These are phyloP conservation scores for Drosophila planitibia DNA, from an alignment of 2,888 invertebrate species.

Conservation along the genomic window DNA sequence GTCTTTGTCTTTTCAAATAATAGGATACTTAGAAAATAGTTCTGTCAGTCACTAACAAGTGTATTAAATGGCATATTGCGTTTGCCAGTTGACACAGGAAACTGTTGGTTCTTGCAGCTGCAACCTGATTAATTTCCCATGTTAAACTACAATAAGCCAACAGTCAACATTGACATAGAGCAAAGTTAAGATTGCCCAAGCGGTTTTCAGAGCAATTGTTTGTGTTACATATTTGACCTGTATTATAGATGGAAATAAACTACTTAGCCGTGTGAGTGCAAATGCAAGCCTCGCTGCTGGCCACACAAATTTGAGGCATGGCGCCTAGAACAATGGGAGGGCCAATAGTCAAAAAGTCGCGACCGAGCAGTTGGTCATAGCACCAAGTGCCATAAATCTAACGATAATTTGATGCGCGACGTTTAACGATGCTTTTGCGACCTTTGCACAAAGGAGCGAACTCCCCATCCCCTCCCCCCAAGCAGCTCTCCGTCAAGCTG, in stretches of 20 bases:
- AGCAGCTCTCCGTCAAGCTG: background rate
- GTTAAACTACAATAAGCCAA: background rate
- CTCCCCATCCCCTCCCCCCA: background rate
- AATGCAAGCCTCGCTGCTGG: constrained; percentile 16
- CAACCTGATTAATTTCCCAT: background rate
- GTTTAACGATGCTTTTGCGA: constrained; percentile 56
- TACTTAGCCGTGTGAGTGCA: constrained; percentile 19
- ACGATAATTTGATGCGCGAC: constrained; percentile 64
- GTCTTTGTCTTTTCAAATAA: no score
- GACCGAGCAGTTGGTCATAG: background rate
- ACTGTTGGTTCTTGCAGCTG: background rate
- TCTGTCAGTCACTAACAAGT: no score
- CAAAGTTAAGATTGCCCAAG: background rate
- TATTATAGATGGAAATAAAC: background rate
- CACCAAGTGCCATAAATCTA: constrained; percentile 56
- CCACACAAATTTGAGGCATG: constrained; percentile 19
- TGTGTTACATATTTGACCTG: background rate
- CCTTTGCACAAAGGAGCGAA: constrained; percentile 5
- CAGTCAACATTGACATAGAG: background rate
- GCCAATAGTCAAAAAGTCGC: background rate
- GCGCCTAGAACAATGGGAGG: constrained; percentile 7
- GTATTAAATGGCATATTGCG: background rate
- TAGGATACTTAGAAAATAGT: background rate
- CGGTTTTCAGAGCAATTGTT: background rate
- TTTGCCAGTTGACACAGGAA: background rate